Evolutionary conservation across 2,797 vertebrate genomes (phyloP).

Genomic region (Podarcis lilfordi): DNA sequence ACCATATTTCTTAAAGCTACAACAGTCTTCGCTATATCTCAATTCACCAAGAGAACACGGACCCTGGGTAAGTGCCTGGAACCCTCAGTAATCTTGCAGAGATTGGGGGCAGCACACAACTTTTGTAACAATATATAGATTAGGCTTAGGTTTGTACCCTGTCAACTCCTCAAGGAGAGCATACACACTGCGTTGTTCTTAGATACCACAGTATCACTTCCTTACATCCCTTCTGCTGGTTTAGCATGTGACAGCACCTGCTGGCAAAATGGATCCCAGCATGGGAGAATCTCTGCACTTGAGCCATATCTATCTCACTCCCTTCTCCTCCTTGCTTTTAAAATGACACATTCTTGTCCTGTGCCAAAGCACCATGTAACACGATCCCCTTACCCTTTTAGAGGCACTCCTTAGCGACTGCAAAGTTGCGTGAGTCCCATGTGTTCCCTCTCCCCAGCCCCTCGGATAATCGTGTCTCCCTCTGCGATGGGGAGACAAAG

Average conservation of each 20-base stretch:
- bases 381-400: slow-evolving; percentile 12
- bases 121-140: no score
- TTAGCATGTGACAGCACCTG: background rate
- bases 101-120: no score
- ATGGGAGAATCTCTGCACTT: background rate
- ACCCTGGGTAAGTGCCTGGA: no score
- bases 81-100: no score
- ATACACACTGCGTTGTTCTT: no score
- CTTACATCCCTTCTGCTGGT: slow-evolving; percentile 14
- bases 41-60: no score
- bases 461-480: slow-evolving; percentile 49
- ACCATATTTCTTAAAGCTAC: no score
- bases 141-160: no score
- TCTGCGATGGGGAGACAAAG: slow-evolving; percentile 64
- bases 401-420: slow-evolving; percentile 47
- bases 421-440: slow-evolving; percentile 10
- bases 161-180: no score
- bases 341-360: slow-evolving; percentile 26
- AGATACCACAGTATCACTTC: background rate
- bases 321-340: background rate
- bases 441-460: slow-evolving; percentile 44
- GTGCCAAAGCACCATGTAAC: background rate
- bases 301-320: no score
- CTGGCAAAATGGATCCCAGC: background rate
- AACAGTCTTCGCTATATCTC: no score